Conservation (phyloP, 2,797 vertebrate species). For the Tenualosa ilisha region DNA sequence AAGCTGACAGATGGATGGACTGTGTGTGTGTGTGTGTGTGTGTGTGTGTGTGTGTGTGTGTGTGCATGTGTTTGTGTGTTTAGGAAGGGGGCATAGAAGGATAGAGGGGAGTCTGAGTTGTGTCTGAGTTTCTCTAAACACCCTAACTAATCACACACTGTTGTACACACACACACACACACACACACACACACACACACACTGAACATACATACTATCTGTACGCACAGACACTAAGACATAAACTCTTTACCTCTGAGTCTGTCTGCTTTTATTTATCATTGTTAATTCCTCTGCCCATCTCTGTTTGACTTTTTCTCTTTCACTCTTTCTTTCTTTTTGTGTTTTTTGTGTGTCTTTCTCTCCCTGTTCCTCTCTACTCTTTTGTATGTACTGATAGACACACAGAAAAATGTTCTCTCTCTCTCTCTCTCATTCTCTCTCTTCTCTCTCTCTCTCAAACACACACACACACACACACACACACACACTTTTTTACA, state of each 20-base stretch:
- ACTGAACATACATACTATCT: no score
- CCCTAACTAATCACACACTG: not conserved
- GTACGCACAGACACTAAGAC: no score
- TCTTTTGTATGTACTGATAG: no score
- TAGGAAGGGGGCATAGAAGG: no score
- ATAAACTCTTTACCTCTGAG: not conserved
- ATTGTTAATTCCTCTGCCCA: not conserved
- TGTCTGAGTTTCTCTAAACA: not conserved
- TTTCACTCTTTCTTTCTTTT: no score
- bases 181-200: not conserved
- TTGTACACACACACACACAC: not conserved
- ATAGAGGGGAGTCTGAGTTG: not conserved
- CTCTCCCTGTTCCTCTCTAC: no score
- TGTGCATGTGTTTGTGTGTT: not conserved
- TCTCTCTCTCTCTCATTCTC: no score
- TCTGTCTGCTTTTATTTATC: not conserved
- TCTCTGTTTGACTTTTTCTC: not conserved
- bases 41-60: not conserved
- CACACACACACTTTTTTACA: not conserved
- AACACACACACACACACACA: not conserved
- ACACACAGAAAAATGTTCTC: no score
- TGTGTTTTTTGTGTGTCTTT: no score
- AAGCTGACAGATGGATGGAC: constrained; percentile 26
- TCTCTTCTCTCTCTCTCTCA: no score
- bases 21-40: not conserved